phyloP scores from a whole-genome alignment of 2,797 vertebrate species.

The Manis javanica region DNA sequence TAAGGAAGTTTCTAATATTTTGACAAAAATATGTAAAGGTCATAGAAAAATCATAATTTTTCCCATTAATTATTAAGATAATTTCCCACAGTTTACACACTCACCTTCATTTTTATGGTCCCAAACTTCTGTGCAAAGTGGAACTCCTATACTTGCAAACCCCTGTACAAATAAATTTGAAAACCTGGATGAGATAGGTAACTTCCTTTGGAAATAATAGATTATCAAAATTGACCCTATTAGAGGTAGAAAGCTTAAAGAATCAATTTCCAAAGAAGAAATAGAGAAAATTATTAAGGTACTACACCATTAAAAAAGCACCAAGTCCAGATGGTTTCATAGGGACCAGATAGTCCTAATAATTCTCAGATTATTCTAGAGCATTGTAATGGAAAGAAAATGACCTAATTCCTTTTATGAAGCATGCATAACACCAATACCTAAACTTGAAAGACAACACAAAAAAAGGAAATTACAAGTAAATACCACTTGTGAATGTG shows the following conservation, averaged over 20 bases:
- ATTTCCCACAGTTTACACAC: background rate
- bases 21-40: background rate
- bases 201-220: background rate
- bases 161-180: constrained; percentile 9
- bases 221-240: constrained; percentile 9
- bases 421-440: background rate
- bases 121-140: background rate
- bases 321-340: background rate
- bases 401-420: constrained; percentile 17
- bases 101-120: constrained; percentile 1
- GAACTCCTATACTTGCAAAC: background rate
- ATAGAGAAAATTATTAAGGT: background rate
- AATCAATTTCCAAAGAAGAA: background rate
- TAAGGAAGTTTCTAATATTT: constrained; percentile 6
- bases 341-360: background rate
- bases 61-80: background rate
- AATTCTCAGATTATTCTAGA: constrained; percentile 38
- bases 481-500: background rate
- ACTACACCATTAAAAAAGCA: background rate
- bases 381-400: background rate
- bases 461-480: background rate
- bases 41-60: background rate
- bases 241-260: background rate
- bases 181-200: constrained; percentile 19
- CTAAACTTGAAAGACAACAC: background rate